These are phyloP conservation scores for Clistopyga incitator DNA, from an alignment of 2,888 invertebrate species.

Conservation along the genomic window DNA sequence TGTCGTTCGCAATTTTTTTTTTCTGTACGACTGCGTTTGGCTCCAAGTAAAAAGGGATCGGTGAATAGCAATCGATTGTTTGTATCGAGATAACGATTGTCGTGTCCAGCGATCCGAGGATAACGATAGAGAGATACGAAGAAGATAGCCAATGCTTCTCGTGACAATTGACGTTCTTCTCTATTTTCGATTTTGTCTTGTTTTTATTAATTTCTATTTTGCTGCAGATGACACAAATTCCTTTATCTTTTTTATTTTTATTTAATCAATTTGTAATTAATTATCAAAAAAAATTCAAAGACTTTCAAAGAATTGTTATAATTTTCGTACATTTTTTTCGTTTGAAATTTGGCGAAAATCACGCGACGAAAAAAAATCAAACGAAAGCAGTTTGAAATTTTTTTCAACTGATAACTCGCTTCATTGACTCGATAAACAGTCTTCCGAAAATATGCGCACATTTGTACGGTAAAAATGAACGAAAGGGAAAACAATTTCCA, in stretches of 20 bases:
- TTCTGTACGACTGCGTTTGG: background rate
- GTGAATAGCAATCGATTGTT: slow-evolving; percentile 16
- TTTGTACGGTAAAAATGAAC: background rate
- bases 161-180: background rate
- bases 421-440: background rate
- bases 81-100: slow-evolving; percentile 18
- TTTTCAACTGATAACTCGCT: background rate
- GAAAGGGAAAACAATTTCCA: background rate
- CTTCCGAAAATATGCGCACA: background rate
- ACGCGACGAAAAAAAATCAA: no score
- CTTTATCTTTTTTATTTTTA: no score
- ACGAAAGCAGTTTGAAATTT: no score
- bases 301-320: no score
- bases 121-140: slow-evolving; percentile 23
- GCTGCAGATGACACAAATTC: no score
- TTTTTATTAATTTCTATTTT: background rate
- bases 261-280: no score
- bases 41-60: background rate
- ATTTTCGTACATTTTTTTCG: no score
- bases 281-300: no score
- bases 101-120: slow-evolving; percentile 5
- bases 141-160: background rate
- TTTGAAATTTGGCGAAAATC: no score
- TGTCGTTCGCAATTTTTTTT: background rate
- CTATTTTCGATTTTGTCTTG: slow-evolving; percentile 11